Conservation (phyloP, 2,888 invertebrate genomes). For the Dryadula phaetusa region DNA sequence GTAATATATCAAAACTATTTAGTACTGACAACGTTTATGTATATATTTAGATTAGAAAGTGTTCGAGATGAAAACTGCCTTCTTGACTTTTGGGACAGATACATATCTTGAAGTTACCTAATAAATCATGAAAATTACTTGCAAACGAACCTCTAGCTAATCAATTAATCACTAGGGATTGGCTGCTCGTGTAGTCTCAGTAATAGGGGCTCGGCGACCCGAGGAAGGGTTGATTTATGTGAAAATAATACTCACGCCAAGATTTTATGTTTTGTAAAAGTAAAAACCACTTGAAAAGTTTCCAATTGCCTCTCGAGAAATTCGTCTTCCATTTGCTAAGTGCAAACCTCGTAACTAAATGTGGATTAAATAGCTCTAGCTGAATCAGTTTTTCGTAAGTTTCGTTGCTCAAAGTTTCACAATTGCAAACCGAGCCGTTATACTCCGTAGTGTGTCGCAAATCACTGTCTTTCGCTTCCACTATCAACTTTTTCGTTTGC, state of each 20-base stretch:
- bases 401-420: constrained; percentile 43
- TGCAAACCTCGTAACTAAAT: constrained; percentile 31
- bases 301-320: constrained; percentile 22
- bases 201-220: constrained; percentile 67
- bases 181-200: constrained; percentile 62
- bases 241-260: constrained; percentile 76
- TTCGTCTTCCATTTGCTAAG: constrained; percentile 22
- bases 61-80: constrained; percentile 43
- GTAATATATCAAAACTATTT: constrained; percentile 22
- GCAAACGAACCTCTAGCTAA: constrained; percentile 70
- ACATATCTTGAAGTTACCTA: constrained; percentile 50
- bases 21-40: constrained; percentile 7
- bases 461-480: constrained; percentile 43
- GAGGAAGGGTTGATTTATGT: constrained; percentile 77
- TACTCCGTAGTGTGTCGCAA: constrained; percentile 42
- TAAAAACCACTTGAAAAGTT: constrained; percentile 44
- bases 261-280: constrained; percentile 56
- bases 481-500: constrained; percentile 44
- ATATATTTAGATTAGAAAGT: constrained; percentile 40
- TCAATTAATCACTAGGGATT: constrained; percentile 80
- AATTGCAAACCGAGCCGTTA: constrained; percentile 47
- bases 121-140: constrained; percentile 79
- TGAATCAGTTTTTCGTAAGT: constrained; percentile 37
- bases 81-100: constrained; percentile 43
- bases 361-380: constrained; percentile 35